Conservation (phyloP, 2,888 invertebrate species). For the Yponomeuta sedellus region DNA sequence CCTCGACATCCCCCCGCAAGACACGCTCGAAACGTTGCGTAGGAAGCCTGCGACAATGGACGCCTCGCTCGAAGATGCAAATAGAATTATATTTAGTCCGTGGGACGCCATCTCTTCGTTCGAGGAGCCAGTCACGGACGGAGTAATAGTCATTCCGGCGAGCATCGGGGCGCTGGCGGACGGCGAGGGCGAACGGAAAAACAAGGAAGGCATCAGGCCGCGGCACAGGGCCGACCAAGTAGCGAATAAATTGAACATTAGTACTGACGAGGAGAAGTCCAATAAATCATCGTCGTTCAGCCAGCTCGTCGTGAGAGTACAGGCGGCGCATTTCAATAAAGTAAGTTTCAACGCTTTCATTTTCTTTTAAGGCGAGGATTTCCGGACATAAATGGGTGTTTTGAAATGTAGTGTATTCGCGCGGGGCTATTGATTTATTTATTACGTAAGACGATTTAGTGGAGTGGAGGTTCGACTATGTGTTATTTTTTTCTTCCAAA, state of each 20-base stretch:
- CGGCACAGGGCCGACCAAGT: constrained; percentile 49
- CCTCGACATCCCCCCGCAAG: constrained; percentile 59
- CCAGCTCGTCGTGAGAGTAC: constrained; percentile 69
- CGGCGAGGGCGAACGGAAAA: constrained; percentile 48
- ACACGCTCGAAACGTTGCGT: constrained; percentile 40
- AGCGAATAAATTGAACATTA: constrained; percentile 66
- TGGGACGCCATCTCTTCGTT: constrained; percentile 69
- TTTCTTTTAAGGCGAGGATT: neutral
- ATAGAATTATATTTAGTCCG: constrained; percentile 74
- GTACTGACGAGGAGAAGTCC: constrained; percentile 64
- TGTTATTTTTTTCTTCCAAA: too few species aligned
- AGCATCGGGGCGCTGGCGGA: constrained; percentile 46
- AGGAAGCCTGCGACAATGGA: constrained; percentile 61
- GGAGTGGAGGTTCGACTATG: too few species aligned
- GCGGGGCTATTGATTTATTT: too few species aligned
- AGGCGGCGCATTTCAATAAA: constrained; percentile 68
- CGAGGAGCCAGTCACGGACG: constrained; percentile 62
- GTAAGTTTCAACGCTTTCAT: constrained; percentile 36
- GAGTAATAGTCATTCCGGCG: constrained; percentile 62
- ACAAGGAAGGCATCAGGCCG: constrained; percentile 42
- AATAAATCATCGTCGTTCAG: constrained; percentile 70
- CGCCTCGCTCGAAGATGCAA: constrained; percentile 68
- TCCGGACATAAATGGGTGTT: too few species aligned
- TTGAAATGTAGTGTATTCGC: too few species aligned
- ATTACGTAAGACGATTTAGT: too few species aligned